Base-by-base conservation (phyloP, 2,113 vertebrate genomes). In the Pseudorasbora parva region DNA sequence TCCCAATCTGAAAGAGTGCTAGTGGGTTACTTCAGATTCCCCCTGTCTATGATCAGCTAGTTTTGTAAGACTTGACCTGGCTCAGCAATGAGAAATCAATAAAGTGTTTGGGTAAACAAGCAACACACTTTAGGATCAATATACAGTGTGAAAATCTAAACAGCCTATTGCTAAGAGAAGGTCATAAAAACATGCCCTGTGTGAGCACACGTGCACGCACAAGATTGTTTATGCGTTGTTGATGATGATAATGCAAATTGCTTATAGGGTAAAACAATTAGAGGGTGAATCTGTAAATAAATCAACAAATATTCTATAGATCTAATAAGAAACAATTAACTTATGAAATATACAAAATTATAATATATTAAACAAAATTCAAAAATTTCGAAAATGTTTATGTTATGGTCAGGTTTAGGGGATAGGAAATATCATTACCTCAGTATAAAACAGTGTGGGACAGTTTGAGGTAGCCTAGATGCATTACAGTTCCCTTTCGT, bases 121-220 rank as follows among this genome's bases (percentile, higher is more conserved):
- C 27, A 56, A 54, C 47, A 21, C 49, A 45, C 37, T 71, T 71
- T 23, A 41, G 21, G 5, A 71, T 45, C 41, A 14, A 8, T 45
- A 71, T 71, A 14, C 21, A 41, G 68, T 23, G 68, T 75, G 49
- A 33, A 73, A 75, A 33, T 30, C 47, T 51, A 30, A 76, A 37
- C 49, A 56, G 49, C 9, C 30, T n/a, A 10, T 57, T 76, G 6
- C 19, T 37, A 57, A 76, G 30, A n/a, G 49, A n/a, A 45, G 21
- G 14, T 30, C 72, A 23, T 74, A 30, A 75, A 71, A 23, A 21
- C 41, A 8, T 45, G 47, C 30, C 51, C 10, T 71, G 2, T 30
- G 5, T 23, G 14, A 0, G 10, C 6, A 2, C 19, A 45, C 2
- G 69, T 72, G 14, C 45, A 74, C n/a, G n/a, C n/a, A 27, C 47